phyloP scores from a whole-genome alignment of 2,888 invertebrate species.

The Apomyelois bistriatella region DNA sequence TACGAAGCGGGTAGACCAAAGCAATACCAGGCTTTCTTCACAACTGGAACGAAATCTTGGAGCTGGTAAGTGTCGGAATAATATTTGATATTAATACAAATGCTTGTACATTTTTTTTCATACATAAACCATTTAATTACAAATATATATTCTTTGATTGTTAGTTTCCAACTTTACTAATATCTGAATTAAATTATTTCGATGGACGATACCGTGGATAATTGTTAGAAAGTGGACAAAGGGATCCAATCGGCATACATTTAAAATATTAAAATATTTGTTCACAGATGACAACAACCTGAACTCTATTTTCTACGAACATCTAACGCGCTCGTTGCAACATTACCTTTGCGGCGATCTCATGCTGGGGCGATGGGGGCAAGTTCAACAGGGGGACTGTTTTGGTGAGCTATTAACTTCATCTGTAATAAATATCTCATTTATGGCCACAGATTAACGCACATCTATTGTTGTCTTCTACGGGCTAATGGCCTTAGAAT shows the following conservation, averaged over 20 bases:
- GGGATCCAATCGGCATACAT: too few relatives aligned
- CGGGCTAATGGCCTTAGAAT: too few relatives aligned
- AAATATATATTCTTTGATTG: too few relatives aligned
- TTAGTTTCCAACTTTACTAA: too few relatives aligned
- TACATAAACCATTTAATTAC: too few relatives aligned
- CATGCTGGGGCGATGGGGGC: slow-evolving; percentile 96
- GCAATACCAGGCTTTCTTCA: slow-evolving; percentile 96
- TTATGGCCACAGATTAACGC: too few relatives aligned
- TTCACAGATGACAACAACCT: slow-evolving; percentile 96
- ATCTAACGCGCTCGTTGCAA: slow-evolving; percentile 96
- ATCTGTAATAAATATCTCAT: too few relatives aligned
- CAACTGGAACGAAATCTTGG: slow-evolving; percentile 96
- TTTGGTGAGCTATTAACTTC: slow-evolving; percentile 77
- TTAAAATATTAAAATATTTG: not conserved
- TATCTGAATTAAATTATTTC: too few relatives aligned
- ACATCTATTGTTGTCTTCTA: too few relatives aligned
- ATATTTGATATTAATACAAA: not conserved
- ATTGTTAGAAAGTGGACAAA: too few relatives aligned
- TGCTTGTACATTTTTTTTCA: too few relatives aligned
- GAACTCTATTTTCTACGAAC: slow-evolving; percentile 99
- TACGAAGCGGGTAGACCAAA: slow-evolving; percentile 97
- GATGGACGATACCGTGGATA: too few relatives aligned
- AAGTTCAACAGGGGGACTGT: slow-evolving; percentile 97
- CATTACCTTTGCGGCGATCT: slow-evolving; percentile 97
- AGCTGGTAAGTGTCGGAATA: slow-evolving; percentile 49